Base-by-base conservation (phyloP, 2,797 vertebrate species). In the Enteromius treurensis region DNA sequence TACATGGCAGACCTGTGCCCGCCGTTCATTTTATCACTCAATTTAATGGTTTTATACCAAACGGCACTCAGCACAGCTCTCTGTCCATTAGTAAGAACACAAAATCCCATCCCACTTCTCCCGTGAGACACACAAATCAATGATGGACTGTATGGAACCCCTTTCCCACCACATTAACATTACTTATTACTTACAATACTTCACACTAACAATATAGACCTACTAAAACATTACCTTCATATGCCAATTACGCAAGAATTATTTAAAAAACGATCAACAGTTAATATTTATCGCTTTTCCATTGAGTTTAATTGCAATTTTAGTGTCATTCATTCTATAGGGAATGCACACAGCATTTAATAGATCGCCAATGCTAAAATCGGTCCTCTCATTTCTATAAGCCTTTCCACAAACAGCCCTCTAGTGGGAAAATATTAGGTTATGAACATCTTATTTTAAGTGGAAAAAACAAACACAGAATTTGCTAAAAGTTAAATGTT, bases 371-470 rank as follows among this genome's bases (percentile, higher is more conserved):
- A 60, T 9, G 14, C 55, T 26, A 19, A 19, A 0, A 23, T 37
- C 42, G 74, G 55, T 77, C 55, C 53, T 1, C 37, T 60, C 3
- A 76, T 60, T 76, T 11, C 26, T 8, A 3, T 0, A 62, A 13
- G 4, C 26, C 1, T 19, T 73, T 58, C 53, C 6, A 15, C 26
- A 67, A 67, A 79, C 53, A 60, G 74, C 45, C 62, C 29, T 67
- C 77, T 37, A 67, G 26, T 79, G 62, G 60, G 11, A 34, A 65
- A 67, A 79, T 51, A 64, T 10, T 47, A 80, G 49, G 83, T 75
- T 86, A 75, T 79, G 73, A 83, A 86, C 62, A 11, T 55, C 78
- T 23, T 60, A 55, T 29, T 70, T 26, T 55, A 58, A 32, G 23
- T 45, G 0, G 15, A n/a, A 53, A 53, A 76, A 45, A 49, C 42